Evolutionary conservation across 2,797 vertebrate species (phyloP), one percentile per base, ranked within the genome.

Genomic region (Arnoldichthys spilopterus): DNA sequence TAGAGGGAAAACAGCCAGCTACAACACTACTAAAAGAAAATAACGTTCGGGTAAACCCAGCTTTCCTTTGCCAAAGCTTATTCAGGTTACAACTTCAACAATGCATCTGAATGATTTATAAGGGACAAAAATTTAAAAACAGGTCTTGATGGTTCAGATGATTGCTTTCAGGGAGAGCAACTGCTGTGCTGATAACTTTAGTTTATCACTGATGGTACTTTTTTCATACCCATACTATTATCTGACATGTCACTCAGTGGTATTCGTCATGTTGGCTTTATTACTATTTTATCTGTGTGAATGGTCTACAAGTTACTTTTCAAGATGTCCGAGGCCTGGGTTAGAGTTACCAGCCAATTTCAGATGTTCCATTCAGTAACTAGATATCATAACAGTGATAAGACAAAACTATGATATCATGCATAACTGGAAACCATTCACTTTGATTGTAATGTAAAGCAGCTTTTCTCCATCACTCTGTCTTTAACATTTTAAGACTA

Each of bases 341-440:
- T 69, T 81, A 26, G 34, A 66, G 79, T 76, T 76, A 72, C 74
- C 28, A 56, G 58, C 59, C 72, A 72, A 70, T 34, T 40, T 74
- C 54, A 13, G 58, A 76, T 28, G 37, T 43, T 72, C 76, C 71
- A 72, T 63, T 81, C 61, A 59, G 79, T 59, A 76, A 81, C 68
- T 40, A 72, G 51, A 81, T 51, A 66, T 47, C 16, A 47, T 51
- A 64, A 58, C 4, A 22, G 22, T 47, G 74, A 81, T 81, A 77
- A 76, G 61, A 67, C 68, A 49, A 34, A 49, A 76, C 74, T 20
- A 81, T 81, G 79, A 81, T 58, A 77, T 81, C 79, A 81, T 72
- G 30, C 64, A 81, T 72, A 72, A 67, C 62, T 72, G 79, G 66
- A 59, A 80, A 71, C 32, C 40, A 22, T 15, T 53, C 24, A 8